Evolutionary conservation across 1,140 invertebrate genomes (phyloP).

Genomic region (Hirudo medicinalis): DNA sequence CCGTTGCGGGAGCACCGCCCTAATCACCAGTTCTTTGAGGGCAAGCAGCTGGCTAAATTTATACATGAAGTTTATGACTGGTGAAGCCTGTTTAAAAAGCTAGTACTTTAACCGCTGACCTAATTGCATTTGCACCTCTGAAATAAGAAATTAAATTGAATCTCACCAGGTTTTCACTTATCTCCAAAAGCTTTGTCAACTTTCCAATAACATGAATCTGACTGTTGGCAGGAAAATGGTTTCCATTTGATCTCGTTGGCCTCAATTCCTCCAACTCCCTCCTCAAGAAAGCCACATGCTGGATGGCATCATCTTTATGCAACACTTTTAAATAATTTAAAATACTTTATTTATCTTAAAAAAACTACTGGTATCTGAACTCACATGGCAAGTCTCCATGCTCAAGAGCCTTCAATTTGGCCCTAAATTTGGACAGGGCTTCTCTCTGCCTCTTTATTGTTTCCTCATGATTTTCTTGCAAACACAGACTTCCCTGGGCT

Average conservation of each 20-base stretch:
- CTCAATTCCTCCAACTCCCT: conserved; percentile 40
- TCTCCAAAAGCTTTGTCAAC: conserved; percentile 36
- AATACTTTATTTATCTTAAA: background rate
- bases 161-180: conserved; percentile 37
- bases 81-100: too few species aligned
- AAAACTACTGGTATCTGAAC: background rate
- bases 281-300: conserved; percentile 38
- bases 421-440: conserved; percentile 37
- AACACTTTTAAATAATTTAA: conserved; percentile 29
- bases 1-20: too few species aligned
- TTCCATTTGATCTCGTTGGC: conserved; percentile 31
- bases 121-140: too few species aligned
- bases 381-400: conserved; percentile 19
- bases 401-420: conserved; percentile 36
- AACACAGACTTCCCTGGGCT: conserved; percentile 38
- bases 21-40: too few species aligned
- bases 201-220: conserved; percentile 37
- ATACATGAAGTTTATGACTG: too few species aligned
- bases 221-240: conserved; percentile 28
- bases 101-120: too few species aligned
- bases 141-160: background rate
- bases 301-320: conserved; percentile 35
- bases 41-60: too few species aligned
- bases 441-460: conserved; percentile 39
- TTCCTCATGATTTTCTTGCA: conserved; percentile 40